Evolutionary conservation across 1,140 invertebrate species (phyloP).

Genomic region (Myzus persicae): DNA sequence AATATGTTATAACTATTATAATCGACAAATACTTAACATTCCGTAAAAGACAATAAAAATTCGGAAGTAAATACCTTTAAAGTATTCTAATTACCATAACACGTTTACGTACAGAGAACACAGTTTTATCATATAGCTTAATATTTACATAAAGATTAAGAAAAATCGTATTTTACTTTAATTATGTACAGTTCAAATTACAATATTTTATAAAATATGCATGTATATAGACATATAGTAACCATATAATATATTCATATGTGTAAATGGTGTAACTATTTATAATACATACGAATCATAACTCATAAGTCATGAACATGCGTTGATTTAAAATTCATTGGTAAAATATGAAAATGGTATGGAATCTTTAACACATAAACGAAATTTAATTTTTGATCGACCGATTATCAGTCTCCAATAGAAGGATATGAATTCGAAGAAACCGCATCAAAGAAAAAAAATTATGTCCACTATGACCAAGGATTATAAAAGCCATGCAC

Average conservation of each 20-base stretch:
- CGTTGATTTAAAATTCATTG: too few species aligned
- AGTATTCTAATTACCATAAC: neutral
- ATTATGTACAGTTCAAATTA: neutral
- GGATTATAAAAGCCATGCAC: neutral
- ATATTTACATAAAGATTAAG: neutral
- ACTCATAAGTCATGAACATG: too few species aligned
- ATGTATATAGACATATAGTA: too few species aligned
- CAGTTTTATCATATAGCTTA: neutral
- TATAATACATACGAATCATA: neutral
- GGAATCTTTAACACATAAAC: neutral
- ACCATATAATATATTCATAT: too few species aligned
- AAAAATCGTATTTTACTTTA: neutral
- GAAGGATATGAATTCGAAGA: too few species aligned
- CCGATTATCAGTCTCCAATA: neutral
- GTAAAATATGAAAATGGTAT: neutral
- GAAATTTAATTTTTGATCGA: neutral
- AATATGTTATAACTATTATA: neutral
- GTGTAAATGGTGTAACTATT: too few species aligned
- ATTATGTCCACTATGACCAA: neutral
- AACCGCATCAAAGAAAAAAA: neutral
- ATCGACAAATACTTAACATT: neutral
- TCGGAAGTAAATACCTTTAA: neutral
- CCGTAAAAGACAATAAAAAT: neutral
- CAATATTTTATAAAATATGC: too few species aligned
- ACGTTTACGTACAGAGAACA: neutral